Conservation (phyloP, 2,888 invertebrate species). For the Agriopis leucophaearia region DNA sequence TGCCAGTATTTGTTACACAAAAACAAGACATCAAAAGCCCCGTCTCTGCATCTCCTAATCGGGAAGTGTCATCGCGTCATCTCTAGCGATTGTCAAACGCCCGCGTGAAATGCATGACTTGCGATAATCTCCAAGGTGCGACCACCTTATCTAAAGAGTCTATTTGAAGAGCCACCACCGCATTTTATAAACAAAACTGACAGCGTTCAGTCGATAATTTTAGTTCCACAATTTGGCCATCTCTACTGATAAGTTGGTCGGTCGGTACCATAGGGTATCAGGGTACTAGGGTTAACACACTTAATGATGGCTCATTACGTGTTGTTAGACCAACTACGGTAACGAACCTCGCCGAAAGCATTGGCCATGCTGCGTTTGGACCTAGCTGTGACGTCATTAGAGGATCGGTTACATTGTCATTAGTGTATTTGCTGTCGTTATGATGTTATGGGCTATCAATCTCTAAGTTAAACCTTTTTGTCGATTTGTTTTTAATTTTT, state of each 20-base stretch:
- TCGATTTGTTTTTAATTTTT: not conserved
- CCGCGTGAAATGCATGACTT: conserved; percentile 37
- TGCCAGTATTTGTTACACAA: not conserved
- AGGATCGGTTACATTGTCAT: conserved; percentile 50
- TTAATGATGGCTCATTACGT: conserved; percentile 82
- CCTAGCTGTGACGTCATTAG: conserved; percentile 64
- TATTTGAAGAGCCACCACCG: not conserved
- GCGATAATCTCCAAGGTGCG: conserved; percentile 22
- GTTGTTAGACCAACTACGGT: conserved; percentile 81
- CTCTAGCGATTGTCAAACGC: conserved; percentile 40
- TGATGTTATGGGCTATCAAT: conserved; percentile 32
- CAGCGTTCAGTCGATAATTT: not conserved
- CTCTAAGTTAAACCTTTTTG: not conserved
- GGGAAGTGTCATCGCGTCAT: conserved; percentile 48
- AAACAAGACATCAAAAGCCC: conserved; percentile 49
- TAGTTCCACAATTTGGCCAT: not conserved
- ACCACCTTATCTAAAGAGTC: not conserved
- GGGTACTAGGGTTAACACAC: conserved; percentile 79
- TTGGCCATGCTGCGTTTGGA: conserved; percentile 78
- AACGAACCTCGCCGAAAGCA: conserved; percentile 82
- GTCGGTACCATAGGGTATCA: conserved; percentile 22
- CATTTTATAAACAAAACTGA: not conserved
- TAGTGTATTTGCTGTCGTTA: conserved; percentile 47
- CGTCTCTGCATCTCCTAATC: conserved; percentile 51
- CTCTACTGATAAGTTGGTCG: not conserved